Percentiles rank a stretch among this genome's conserved stretches.
These are phyloP conservation scores for Uria aalge DNA, from an alignment of 2,113 vertebrate species.

Conservation along the genomic window DNA sequence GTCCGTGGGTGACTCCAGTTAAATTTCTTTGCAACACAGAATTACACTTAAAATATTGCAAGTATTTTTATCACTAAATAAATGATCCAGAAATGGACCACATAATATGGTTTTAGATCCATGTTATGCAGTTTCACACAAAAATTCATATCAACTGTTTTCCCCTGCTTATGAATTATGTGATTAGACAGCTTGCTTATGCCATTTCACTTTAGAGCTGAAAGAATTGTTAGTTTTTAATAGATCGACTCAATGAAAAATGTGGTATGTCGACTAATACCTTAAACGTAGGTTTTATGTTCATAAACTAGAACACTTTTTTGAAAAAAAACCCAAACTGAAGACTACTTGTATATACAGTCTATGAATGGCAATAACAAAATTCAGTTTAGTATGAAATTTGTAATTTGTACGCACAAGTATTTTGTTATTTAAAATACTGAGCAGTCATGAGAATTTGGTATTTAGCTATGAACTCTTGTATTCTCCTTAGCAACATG, in stretches of 20 bases:
- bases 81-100: background rate
- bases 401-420: background rate
- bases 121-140: background rate
- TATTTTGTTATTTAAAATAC: background rate
- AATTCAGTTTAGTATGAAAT: background rate
- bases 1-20: background rate
- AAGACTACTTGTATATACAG: background rate
- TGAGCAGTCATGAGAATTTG: background rate
- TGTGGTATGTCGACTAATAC: background rate
- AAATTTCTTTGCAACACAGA: background rate
- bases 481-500: background rate
- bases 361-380: background rate
- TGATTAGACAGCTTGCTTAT: background rate
- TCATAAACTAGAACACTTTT: background rate
- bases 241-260: background rate
- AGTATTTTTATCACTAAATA: background rate
- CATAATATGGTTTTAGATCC: background rate
- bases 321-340: background rate
- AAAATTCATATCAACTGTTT: background rate
- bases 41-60: background rate
- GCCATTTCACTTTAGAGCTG: background rate
- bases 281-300: background rate
- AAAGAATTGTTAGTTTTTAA: background rate
- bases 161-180: background rate
- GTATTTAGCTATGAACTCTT: background rate